Base-by-base conservation (phyloP, 1,140 invertebrate species). In the Drosophila bocki region DNA sequence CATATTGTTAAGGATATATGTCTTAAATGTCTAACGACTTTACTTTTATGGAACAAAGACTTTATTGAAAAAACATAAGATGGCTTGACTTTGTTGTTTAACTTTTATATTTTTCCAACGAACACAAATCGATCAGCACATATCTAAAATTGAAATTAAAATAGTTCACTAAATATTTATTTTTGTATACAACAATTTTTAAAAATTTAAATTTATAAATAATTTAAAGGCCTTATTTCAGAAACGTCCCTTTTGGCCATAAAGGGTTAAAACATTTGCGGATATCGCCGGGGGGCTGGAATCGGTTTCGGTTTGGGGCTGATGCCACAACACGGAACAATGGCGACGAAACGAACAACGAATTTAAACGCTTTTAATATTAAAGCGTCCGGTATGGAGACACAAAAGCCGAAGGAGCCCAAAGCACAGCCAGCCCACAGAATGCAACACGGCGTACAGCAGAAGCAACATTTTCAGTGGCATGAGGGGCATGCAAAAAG, bases 351-450 rank as follows among this genome's bases (percentile, higher is more conserved):
- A 84, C 64, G 58, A 71, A 67, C 78, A 75, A 76, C 77, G 88
- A 72, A 85, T 75, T 81, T 88, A 88, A 88, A 82, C 85, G 78
- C 85, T 88, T 88, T 88, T 82, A 88, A 88, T 88, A 90, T 88
- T 88, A 90, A 88, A 88, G 84, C 85, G 53, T 57, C 67, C 76
- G 77, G 67, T 29, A 79, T 75, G 57, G 74, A 78, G 69, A 80
- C 69, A 80, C 57, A 75, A 75, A 80, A 44, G 54, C 29, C 42
- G 35, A 59, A 47, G 44, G 44, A 57, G 69, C 42, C 42, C 44
- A 44, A 48, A 13, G 62, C 51, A 67, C 57, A 35, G 26, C 29
- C 59, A 64, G 44, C 67, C 56, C 74, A 68, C 80, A 80, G 70
- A 88, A 74, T 88, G 83, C 83, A 87, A 88, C 83, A 87, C 60